Percentiles rank a stretch among this genome's conserved stretches.
Evolutionary conservation across 37 sponge, comb jelly and placozoan species (phyloP).

Genomic region (Eunapius fragilis): DNA sequence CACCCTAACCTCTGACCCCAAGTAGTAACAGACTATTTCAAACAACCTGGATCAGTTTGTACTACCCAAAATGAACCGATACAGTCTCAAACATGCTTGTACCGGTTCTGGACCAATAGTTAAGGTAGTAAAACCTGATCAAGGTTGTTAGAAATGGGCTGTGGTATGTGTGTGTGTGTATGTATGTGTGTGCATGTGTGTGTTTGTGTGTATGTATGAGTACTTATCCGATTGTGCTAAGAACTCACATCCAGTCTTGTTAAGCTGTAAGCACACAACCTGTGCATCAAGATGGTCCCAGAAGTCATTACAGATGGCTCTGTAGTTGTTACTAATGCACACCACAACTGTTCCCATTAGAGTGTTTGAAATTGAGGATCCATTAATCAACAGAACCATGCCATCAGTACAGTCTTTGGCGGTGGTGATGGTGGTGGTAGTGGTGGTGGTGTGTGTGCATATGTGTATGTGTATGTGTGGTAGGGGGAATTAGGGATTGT

Average conservation of each 20-base stretch:
- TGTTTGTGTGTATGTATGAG: too few relatives aligned
- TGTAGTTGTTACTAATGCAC: conserved; percentile 73
- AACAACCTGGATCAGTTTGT: too few relatives aligned
- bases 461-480: background rate
- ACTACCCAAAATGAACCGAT: too few relatives aligned
- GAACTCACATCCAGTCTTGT: background rate
- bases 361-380: background rate
- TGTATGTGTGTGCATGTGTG: too few relatives aligned
- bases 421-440: conserved; percentile 49
- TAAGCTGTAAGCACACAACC: background rate
- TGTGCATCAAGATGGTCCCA: background rate
- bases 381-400: background rate
- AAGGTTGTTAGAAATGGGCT: too few relatives aligned
- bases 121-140: too few relatives aligned
- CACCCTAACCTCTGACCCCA: too few relatives aligned
- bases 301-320: background rate
- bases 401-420: background rate
- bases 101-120: too few relatives aligned
- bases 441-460: background rate
- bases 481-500: background rate
- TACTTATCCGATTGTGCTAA: too few relatives aligned
- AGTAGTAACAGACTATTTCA: too few relatives aligned
- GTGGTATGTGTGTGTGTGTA: too few relatives aligned
- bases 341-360: conserved; percentile 21
- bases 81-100: too few relatives aligned